Percentiles rank a stretch among this genome's conserved stretches.
Conservation (phyloP, 2,888 invertebrate species). For the Lutraria lutraria region DNA sequence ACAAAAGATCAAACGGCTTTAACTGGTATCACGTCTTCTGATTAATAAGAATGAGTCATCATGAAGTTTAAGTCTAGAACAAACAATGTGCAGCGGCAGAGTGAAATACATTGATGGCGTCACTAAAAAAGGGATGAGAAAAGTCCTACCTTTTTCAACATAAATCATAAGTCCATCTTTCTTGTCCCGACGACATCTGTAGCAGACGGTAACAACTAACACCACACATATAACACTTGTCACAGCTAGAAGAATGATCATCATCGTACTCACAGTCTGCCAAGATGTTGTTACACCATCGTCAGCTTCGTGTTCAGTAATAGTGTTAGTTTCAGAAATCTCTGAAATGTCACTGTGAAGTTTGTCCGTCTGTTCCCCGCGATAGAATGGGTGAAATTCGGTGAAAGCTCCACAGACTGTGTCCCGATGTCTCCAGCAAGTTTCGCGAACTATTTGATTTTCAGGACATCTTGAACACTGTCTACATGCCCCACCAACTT, state of each 20-base stretch:
- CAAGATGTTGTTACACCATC: conserved; percentile 44
- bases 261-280: conserved; percentile 61
- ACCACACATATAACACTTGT: conserved; percentile 53
- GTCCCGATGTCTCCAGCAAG: conserved; percentile 56
- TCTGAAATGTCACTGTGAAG: not conserved
- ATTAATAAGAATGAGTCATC: no score
- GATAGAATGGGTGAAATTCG: conserved; percentile 57
- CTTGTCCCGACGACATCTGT: conserved; percentile 48
- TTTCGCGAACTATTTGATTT: conserved; percentile 63
- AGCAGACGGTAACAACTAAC: conserved; percentile 53
- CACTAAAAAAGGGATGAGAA: not conserved
- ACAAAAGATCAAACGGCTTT: no score
- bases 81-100: not conserved
- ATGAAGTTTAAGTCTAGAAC: not conserved
- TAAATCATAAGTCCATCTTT: conserved; percentile 59
- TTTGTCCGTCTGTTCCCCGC: conserved; percentile 8
- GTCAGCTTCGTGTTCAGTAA: conserved; percentile 24
- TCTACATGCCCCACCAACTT: conserved; percentile 34
- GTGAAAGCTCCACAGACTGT: conserved; percentile 65
- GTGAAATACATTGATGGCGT: not conserved
- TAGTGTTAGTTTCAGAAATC: not conserved
- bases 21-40: not conserved
- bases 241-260: conserved; percentile 55
- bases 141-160: conserved; percentile 54
- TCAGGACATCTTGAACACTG: conserved; percentile 60